Evolutionary conservation across 2,113 vertebrate species (phyloP).

Genomic region (human): DNA sequence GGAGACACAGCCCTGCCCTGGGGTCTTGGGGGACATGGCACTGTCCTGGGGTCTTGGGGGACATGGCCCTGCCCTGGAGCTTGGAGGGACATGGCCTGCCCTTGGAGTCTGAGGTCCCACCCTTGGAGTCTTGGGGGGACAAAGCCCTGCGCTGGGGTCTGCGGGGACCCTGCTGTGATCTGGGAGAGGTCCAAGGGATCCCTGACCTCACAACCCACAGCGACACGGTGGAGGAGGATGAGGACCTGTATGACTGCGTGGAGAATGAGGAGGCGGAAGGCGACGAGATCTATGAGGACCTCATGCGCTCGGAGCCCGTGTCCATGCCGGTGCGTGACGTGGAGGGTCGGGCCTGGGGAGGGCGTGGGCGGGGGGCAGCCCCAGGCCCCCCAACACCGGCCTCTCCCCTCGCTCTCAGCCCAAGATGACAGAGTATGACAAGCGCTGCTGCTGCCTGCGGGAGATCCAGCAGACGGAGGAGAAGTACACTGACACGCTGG

Average conservation of each 20-base stretch:
- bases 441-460: slow-evolving; percentile 92
- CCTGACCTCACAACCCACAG: slow-evolving; percentile 70
- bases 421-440: slow-evolving; percentile 89
- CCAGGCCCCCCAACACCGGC: rapidly evolving
- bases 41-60: not conserved
- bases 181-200: no score
- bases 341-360: rapidly evolving
- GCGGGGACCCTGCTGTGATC: not conserved
- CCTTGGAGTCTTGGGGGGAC: no score
- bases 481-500: slow-evolving; percentile 91
- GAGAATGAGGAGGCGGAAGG: slow-evolving; percentile 92
- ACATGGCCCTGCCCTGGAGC: no score
- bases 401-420: slow-evolving; percentile 71
- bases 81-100: not conserved
- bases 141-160: not conserved
- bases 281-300: slow-evolving; percentile 93
- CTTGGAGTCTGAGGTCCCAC: not conserved
- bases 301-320: slow-evolving; percentile 88
- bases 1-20: not conserved
- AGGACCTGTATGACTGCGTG: slow-evolving; percentile 94
- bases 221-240: slow-evolving; percentile 92
- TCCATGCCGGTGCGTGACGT: slow-evolving; percentile 81
- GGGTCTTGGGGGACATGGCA: not conserved
- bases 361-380: rapidly evolving
- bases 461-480: slow-evolving; percentile 94